A percentile compares a stretch with the other conserved stretches of the same genome.
Conservation (phyloP, 2,797 vertebrate species). For the Darevskia mixta region DNA sequence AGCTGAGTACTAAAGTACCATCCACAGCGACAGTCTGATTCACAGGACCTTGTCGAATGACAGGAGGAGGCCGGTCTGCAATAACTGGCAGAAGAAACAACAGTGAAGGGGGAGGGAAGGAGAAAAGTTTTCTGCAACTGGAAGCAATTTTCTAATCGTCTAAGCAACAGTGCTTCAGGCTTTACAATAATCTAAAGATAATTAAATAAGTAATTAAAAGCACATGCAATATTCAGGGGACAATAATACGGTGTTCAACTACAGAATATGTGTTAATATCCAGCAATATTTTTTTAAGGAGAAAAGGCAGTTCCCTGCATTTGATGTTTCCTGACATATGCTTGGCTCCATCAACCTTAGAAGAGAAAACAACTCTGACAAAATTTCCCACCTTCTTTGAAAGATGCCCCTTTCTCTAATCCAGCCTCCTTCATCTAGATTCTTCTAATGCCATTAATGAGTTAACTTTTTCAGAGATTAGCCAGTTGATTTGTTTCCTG, state of each 20-base stretch:
- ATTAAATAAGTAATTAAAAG: slow-evolving; percentile 85
- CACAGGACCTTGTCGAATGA: slow-evolving; percentile 94
- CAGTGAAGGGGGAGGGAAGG: slow-evolving; percentile 53
- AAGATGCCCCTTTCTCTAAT: slow-evolving; percentile 5
- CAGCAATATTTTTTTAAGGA: slow-evolving; percentile 35
- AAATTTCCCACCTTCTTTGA: slow-evolving; percentile 19
- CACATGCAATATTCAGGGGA: slow-evolving; percentile 62
- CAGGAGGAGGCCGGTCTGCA: slow-evolving; percentile 94
- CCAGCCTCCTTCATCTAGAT: slow-evolving; percentile 7
- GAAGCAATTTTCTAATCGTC: slow-evolving; percentile 91
- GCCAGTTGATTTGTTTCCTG: neutral
- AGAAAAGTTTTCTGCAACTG: slow-evolving; percentile 86
- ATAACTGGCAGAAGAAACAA: slow-evolving; percentile 85
- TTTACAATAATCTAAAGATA: slow-evolving; percentile 85
- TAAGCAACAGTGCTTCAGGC: slow-evolving; percentile 83
- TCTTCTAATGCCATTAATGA: neutral
- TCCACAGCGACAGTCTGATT: slow-evolving; percentile 98
- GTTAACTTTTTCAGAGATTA: slow-evolving; percentile 7
- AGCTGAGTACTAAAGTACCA: slow-evolving; percentile 90
- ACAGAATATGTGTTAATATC: slow-evolving; percentile 64
- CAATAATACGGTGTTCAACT: slow-evolving; percentile 45
- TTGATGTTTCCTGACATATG: slow-evolving; percentile 11
- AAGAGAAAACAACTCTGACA: slow-evolving; percentile 36
- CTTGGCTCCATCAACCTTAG: slow-evolving; percentile 24
- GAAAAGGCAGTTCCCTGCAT: slow-evolving; percentile 1